Evolutionary conservation across 2,888 invertebrate species (phyloP).

Genomic region (Terebella lapidaria): DNA sequence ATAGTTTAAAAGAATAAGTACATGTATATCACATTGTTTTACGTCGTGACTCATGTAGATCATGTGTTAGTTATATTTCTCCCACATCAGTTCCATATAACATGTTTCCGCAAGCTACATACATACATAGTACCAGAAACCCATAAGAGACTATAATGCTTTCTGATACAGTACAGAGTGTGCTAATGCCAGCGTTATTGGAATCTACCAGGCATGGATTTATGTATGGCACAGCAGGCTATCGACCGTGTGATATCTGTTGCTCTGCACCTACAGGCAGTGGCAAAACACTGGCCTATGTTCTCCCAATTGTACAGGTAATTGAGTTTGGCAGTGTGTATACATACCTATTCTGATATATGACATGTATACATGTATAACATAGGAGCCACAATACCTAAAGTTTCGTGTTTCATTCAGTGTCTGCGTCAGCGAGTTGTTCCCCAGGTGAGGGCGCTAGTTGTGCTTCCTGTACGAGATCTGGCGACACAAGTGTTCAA

Average conservation of each 20-base stretch:
- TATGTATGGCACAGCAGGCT: constrained; percentile 12
- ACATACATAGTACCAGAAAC: no score
- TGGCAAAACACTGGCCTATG: constrained; percentile 93
- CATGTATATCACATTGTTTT: no score
- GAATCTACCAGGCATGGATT: not conserved
- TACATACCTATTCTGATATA: no score
- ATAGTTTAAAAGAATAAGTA: no score
- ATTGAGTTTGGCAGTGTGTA: no score
- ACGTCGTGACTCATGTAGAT: no score
- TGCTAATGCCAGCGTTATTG: not conserved
- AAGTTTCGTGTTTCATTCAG: not conserved
- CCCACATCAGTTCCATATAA: no score
- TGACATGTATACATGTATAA: no score
- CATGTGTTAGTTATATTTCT: no score
- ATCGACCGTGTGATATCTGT: constrained; percentile 76
- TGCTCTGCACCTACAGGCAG: constrained; percentile 96
- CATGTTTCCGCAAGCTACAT: no score
- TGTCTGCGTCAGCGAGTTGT: constrained; percentile 55
- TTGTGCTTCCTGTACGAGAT: constrained; percentile 90
- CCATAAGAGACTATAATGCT: no score
- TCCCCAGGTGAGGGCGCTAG: constrained; percentile 66
- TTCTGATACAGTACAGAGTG: not conserved
- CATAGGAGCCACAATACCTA: no score
- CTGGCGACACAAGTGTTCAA: constrained; percentile 82
- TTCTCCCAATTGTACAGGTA: constrained; percentile 81